Conservation (phyloP, 2,113 vertebrate genomes). For the Speoplatyrhinus poulsoni region DNA sequence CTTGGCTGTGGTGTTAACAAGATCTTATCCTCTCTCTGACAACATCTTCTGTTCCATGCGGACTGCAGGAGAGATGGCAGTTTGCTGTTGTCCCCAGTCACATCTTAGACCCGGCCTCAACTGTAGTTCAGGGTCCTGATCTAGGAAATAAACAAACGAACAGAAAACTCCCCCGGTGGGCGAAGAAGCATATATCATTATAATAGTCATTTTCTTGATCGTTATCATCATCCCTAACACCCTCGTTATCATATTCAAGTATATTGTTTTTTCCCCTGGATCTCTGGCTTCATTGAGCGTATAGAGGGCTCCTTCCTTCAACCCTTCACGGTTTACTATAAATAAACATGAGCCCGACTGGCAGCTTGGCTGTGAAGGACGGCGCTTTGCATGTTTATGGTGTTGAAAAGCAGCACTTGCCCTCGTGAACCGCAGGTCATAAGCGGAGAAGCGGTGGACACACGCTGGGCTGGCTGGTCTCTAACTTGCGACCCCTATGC, state of each 20-base stretch:
- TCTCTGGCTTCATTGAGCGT: constrained; percentile 18
- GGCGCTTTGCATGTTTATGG: constrained; percentile 26
- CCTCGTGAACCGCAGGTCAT: constrained; percentile 9
- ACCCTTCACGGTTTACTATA: constrained; percentile 15
- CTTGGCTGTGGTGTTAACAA: constrained; percentile 45
- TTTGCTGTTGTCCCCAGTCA: constrained; percentile 31
- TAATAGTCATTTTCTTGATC: constrained; percentile 30
- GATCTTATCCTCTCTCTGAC: constrained; percentile 41
- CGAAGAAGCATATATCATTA: constrained; percentile 40
- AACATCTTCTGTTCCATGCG: constrained; percentile 42
- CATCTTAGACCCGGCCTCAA: constrained; percentile 33
- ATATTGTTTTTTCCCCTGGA: neutral
- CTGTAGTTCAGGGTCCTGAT: constrained; percentile 25
- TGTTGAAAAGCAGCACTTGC: constrained; percentile 21
- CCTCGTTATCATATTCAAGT: constrained; percentile 39
- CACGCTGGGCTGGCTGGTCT: neutral
- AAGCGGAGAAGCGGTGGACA: constrained; percentile 4
- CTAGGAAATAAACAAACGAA: neutral
- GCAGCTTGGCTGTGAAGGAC: constrained; percentile 3
- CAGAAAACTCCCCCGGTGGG: constrained; percentile 13
- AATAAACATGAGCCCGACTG: constrained; percentile 38
- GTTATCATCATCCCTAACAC: constrained; percentile 6
- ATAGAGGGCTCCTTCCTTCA: constrained; percentile 3
- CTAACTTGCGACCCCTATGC: too few relatives aligned
- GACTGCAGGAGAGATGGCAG: constrained; percentile 21